Evolutionary conservation across 1,140 invertebrate genomes (phyloP), one percentile per base, ranked within the genome.

Genomic region (Saxidomus purpurata): DNA sequence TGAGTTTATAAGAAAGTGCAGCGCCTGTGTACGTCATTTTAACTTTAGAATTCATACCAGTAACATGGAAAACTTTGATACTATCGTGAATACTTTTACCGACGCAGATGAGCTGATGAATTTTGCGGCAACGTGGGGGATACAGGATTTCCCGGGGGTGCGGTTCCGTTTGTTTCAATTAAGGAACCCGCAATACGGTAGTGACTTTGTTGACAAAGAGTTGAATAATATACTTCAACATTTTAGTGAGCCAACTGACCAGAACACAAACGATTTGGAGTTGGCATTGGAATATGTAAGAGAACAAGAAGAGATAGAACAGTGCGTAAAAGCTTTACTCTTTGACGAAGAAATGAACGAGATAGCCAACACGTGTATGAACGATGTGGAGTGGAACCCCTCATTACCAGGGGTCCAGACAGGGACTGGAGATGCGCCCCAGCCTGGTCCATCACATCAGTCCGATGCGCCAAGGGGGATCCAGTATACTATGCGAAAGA

Each of bases 301-400:
- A 79, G 76, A 52, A 55, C 76, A 79, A 79, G n/a, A n/a, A n/a
- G n/a, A n/a, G n/a, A n/a, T n/a, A n/a, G n/a, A n/a, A n/a, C n/a
- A n/a, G n/a, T n/a, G 25, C 52, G 34, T 11, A 6, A 8, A 63
- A 13, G 9, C 67, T 3, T 6, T 28, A 40, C 25, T 9, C 6
- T 74, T 40, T 13, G 34, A 40, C 69, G 38, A 74, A 4, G 34
- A 40, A 28, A 74, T 9, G 36, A 74, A 40, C 13, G 34, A 40
- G 43, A 40, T 22, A 11, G 36, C 69, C 13, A 36, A 9, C 3
- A 36, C 22, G 15, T 82, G 55, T 38, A 67, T 38, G 1, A 31
- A 82, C 1, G 55, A 61, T 63, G 80, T 31, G 0, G 34, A 61
- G n/a, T 82, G 80, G 55, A 81, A 63, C 28, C 34, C 52, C 25